Evolutionary conservation across 1,140 invertebrate species (phyloP), one percentile per base, ranked within the genome.

Genomic region (Panagrolaimus sp.): DNA sequence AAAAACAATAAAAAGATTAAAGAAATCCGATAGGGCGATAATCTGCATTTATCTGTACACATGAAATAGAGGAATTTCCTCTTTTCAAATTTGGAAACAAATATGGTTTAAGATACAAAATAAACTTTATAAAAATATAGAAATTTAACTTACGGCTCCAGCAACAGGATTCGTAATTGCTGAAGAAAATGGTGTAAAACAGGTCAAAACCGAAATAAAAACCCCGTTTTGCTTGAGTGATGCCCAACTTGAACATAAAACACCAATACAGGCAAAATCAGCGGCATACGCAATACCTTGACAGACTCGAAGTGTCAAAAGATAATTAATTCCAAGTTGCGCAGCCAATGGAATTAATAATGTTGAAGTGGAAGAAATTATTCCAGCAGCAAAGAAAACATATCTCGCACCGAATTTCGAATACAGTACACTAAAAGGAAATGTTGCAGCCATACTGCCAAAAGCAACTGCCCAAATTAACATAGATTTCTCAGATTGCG

Each of bases 341-440:
- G 73, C 74, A 46, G 70, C 63, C 9, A 78, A 12, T n/a, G 73
- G 73, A 67, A 74, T 71, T 10, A 78, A 32, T 7, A 67, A 76
- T 15, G 73, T 74, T 1, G 70, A 63, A 15, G 76, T 12, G 10
- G 71, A 9, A 6, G 74, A 77, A 1, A 73, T 14, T 21, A 74
- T 21, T 2, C 73, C 73, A 12, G 73, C 74, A 4, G 9, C 48
- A 17, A 74, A 68, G 52, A 74, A 77, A 3, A 78, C 75, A 21
- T 38, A 78, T 21, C 71, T 43, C n/a, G 73, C 73, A 15, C 73
- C 73, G 43, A 70, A 78, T 15, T 43, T n/a, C 15, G 73, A 69
- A 69, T 78, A 74, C 0, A 74, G 14, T 15, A 28, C 74, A 66
- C 63, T 74, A 48, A 73, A 74, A 10, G 73, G 73, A 38, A 74